Base-by-base conservation (phyloP, 2,888 invertebrate genomes). In the Melitaea athalia region DNA sequence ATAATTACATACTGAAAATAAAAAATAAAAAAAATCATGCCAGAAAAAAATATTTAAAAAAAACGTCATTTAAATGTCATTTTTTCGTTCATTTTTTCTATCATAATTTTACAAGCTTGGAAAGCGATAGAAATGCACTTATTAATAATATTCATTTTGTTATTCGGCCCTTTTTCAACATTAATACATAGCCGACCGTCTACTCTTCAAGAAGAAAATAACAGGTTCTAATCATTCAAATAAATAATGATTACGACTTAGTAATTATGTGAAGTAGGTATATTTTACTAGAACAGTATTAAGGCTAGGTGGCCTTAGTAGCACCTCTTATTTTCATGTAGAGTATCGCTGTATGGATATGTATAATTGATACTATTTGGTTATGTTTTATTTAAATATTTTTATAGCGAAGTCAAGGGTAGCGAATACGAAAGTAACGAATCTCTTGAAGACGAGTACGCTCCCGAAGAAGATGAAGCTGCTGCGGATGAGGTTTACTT, bases 391-490 rank as follows among this genome's bases (percentile, higher is more conserved):
- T 31, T 11, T 6, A 10, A 55, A 55, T 33, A 55, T 61, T 50
- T 64, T 75, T 74, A 12, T 71, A 87, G 87, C 45, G 81, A 83
- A 68, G 64, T 74, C 4, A 83, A 84, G 10, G 87, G 85, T 57
- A 73, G 76, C 0, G 88, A 85, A 49, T 86, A 86, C 65, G 85
- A 82, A 42, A 81, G 78, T 14, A 78, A 79, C 17, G 82, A 81
- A 68, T 64, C 75, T 0, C 74, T 72, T 4, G 76, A 75, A 14
- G 85, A 85, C 12, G 81, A 79, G 14, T 75, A 78, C n/a, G 45
- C 73, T 7, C 81, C 38, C 15, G 72, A 69, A 45, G 67, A 65
- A 10, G 55, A 64, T 12, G 67, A 67, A 15, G 12, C 65, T 49
- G 49, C 59, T 11, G 55, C 11, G 14, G 68, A 71, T 24, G 71